Percentiles rank a stretch among this genome's conserved stretches.
Evolutionary conservation across 2,888 invertebrate genomes (phyloP).

Genomic region (Diplazon laetatorius): DNA sequence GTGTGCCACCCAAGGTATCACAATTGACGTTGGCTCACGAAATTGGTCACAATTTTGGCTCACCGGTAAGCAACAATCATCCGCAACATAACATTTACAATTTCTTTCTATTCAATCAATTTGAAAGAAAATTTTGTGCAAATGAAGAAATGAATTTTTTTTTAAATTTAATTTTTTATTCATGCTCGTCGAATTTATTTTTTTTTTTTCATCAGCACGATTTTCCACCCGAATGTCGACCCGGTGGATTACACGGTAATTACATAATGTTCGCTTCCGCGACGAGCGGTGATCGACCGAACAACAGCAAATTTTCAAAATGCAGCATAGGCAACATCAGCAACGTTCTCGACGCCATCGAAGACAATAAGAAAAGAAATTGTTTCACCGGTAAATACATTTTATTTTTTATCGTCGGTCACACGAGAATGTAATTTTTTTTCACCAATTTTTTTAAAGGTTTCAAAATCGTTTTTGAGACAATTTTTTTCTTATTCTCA

Average conservation of each 20-base stretch:
- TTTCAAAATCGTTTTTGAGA: slow-evolving; percentile 46
- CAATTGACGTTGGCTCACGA: slow-evolving; percentile 99
- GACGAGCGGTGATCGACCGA: slow-evolving; percentile 98
- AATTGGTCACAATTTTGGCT: slow-evolving; percentile 99
- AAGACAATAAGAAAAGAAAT: slow-evolving; percentile 95
- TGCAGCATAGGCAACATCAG: slow-evolving; percentile 98
- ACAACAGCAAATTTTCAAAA: slow-evolving; percentile 98
- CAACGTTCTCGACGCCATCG: slow-evolving; percentile 95
- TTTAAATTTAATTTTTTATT: too few relatives aligned
- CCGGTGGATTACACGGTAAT: slow-evolving; percentile 96
- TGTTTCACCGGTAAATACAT: slow-evolving; percentile 89
- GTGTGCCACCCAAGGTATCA: slow-evolving; percentile 98
- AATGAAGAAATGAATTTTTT: too few relatives aligned
- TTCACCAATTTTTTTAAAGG: slow-evolving; percentile 6
- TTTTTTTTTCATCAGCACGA: slow-evolving; percentile 89
- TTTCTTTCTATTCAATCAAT: too few relatives aligned
- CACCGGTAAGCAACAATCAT: slow-evolving; percentile 92
- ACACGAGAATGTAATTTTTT: too few relatives aligned
- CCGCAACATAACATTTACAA: too few relatives aligned
- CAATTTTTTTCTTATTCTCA: slow-evolving; percentile 48
- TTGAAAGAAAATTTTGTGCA: too few relatives aligned
- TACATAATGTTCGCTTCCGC: slow-evolving; percentile 99
- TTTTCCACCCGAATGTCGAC: slow-evolving; percentile 94
- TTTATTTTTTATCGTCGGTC: too few relatives aligned
- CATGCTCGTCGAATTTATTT: not conserved